phyloP scores from a whole-genome alignment of 2,113 vertebrate species.

The Lampris megalopsis region DNA sequence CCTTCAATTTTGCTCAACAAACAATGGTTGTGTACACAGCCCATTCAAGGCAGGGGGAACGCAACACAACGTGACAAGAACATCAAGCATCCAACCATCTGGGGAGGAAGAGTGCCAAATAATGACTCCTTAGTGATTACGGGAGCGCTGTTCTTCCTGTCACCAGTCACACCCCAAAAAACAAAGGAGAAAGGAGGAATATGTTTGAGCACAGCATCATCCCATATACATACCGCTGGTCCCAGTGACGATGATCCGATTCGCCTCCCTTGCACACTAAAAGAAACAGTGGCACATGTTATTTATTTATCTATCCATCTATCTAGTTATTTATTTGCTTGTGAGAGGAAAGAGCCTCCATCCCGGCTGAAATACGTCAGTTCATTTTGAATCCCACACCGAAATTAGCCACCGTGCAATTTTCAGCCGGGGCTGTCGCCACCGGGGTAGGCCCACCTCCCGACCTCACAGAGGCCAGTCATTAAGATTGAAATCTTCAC shows the following conservation, averaged over 20 bases:
- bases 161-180: conserved; percentile 63
- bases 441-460: conserved; percentile 47
- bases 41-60: conserved; percentile 80
- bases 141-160: conserved; percentile 60
- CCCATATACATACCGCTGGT: conserved; percentile 26
- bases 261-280: conserved; percentile 24
- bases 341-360: conserved; percentile 15
- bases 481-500: conserved; percentile 82
- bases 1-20: conserved; percentile 87
- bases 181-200: conserved; percentile 42
- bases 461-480: conserved; percentile 75
- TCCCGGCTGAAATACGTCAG: conserved; percentile 24
- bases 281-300: neutral
- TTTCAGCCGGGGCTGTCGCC: conserved; percentile 70
- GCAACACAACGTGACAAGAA: conserved; percentile 84
- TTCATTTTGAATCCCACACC: conserved; percentile 52
- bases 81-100: conserved; percentile 81
- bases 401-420: conserved; percentile 43
- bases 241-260: conserved; percentile 31
- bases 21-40: conserved; percentile 85
- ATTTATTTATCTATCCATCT: no score
- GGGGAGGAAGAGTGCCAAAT: conserved; percentile 76
- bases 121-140: conserved; percentile 76
- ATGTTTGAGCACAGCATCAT: conserved; percentile 45
- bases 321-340: neutral